Conservation (phyloP, 2,888 invertebrate genomes). For the Dermolepida albohirtum region DNA sequence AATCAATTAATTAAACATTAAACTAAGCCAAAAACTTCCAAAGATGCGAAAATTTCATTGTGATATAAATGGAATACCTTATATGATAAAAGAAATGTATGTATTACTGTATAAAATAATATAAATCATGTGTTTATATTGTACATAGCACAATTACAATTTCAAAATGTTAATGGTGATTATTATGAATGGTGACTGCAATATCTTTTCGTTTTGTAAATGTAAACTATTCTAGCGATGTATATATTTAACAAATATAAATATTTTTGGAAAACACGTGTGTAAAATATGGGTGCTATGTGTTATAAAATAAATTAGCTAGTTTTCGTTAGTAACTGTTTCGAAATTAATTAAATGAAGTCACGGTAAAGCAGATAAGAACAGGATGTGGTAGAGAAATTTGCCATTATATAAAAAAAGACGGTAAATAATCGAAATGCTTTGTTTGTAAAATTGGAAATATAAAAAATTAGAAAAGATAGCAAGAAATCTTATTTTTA, state of each 20-base stretch:
- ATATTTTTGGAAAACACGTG: constrained; percentile 33
- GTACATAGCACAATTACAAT: constrained; percentile 27
- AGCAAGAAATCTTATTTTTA: too few relatives aligned
- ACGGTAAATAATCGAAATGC: too few relatives aligned
- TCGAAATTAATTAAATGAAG: too few relatives aligned
- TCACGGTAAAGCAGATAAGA: too few relatives aligned
- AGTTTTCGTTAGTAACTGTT: too few relatives aligned
- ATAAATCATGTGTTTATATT: constrained; percentile 36
- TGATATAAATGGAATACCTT: constrained; percentile 46
- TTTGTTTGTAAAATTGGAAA: too few relatives aligned
- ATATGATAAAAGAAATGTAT: constrained; percentile 44
- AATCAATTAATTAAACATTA: constrained; percentile 33
- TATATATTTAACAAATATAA: constrained; percentile 22
- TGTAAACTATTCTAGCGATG: constrained; percentile 9
- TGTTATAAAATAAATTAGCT: not conserved
- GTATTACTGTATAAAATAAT: constrained; percentile 41
- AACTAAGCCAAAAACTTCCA: constrained; percentile 47
- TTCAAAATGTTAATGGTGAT: not conserved
- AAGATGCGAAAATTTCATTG: constrained; percentile 46
- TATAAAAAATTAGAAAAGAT: too few relatives aligned
- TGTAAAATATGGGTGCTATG: constrained; percentile 24
- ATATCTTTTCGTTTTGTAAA: constrained; percentile 15
- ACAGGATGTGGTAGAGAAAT: too few relatives aligned
- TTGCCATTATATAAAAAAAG: too few relatives aligned
- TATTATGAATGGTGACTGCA: not conserved